A percentile compares a stretch with the other conserved stretches of the same genome.
phyloP scores from a whole-genome alignment of 2,888 invertebrate genomes.

The Drosophila longiperda region DNA sequence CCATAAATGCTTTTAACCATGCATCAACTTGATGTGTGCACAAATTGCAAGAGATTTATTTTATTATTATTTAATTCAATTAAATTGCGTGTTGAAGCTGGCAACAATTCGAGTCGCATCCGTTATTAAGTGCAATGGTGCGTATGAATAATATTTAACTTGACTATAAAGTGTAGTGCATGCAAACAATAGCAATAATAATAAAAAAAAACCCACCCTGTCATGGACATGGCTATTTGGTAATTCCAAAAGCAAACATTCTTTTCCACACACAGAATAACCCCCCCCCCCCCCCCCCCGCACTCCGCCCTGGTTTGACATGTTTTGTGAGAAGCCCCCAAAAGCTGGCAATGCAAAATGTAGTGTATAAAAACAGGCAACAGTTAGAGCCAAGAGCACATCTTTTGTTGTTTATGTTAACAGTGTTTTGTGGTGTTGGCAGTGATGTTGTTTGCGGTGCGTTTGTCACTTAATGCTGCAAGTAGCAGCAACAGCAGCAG shows the following conservation, averaged over 20 bases:
- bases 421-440: constrained; percentile 13
- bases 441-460: constrained; percentile 7
- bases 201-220: constrained; percentile 27
- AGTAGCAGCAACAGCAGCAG: constrained; percentile 31
- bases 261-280: background rate
- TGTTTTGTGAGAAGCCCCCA: constrained; percentile 46
- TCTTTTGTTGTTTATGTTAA: constrained; percentile 14
- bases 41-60: constrained; percentile 51
- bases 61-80: constrained; percentile 58
- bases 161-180: constrained; percentile 46
- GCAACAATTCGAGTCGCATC: constrained; percentile 6
- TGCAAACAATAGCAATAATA: constrained; percentile 39
- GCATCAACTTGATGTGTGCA: constrained; percentile 10
- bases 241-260: constrained; percentile 13
- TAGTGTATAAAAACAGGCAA: constrained; percentile 31
- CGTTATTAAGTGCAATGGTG: constrained; percentile 66
- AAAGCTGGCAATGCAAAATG: constrained; percentile 60
- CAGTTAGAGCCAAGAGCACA: background rate
- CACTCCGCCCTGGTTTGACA: constrained; percentile 58
- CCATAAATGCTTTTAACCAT: background rate
- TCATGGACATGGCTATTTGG: constrained; percentile 24
- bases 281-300: too few relatives aligned
- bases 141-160: constrained; percentile 70
- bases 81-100: constrained; percentile 32
- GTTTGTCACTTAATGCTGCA: constrained; percentile 33